Evolutionary conservation across 2,797 vertebrate genomes (phyloP).

Genomic region (Pseudochirops corinnae): DNA sequence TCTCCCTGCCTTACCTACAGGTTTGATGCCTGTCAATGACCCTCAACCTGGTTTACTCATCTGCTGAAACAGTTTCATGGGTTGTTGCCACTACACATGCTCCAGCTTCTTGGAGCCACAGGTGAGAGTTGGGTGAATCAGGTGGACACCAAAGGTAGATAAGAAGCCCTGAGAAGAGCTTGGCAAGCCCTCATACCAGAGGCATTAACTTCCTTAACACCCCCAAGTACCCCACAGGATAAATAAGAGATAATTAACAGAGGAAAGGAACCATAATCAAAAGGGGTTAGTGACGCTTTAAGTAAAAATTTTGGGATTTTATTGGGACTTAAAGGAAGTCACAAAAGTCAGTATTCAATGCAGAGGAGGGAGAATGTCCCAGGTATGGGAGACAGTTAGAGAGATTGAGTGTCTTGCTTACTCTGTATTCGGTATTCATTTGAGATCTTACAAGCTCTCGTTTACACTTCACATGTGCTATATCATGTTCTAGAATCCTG

Average conservation of each 20-base stretch:
- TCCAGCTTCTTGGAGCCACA: background rate
- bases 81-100: accelerated
- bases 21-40: background rate
- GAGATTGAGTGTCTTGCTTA: background rate
- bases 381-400: background rate
- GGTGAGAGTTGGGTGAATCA: background rate
- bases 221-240: background rate
- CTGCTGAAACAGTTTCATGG: background rate
- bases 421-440: background rate
- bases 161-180: background rate
- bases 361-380: background rate
- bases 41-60: background rate
- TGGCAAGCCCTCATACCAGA: background rate
- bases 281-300: background rate
- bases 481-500: background rate
- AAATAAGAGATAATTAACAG: background rate
- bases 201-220: background rate
- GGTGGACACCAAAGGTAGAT: background rate
- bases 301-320: background rate
- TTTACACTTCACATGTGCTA: background rate
- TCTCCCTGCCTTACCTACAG: background rate
- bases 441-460: background rate
- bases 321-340: background rate
- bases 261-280: background rate
- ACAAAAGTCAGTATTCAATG: background rate